Conservation (phyloP, 2,797 vertebrate genomes). For the Falco concolor region DNA sequence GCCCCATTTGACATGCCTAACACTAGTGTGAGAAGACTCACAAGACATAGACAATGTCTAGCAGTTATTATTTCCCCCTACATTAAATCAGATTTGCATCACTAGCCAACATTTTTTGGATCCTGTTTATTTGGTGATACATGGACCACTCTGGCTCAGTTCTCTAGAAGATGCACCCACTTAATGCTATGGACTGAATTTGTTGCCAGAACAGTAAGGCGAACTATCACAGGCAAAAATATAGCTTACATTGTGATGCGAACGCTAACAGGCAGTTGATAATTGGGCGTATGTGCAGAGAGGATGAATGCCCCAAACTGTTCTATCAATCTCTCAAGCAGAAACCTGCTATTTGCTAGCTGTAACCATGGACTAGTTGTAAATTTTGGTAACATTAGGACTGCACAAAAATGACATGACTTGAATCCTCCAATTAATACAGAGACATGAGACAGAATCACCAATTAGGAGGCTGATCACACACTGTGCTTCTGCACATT, state of each 20-base stretch:
- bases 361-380: neutral
- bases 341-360: neutral
- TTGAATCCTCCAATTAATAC: neutral
- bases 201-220: neutral
- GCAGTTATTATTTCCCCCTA: neutral
- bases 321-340: neutral
- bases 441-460: neutral
- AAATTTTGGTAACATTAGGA: neutral
- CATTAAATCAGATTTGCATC: neutral
- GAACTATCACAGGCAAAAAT: neutral
- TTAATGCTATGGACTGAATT: neutral
- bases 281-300: neutral
- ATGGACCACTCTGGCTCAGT: neutral
- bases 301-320: neutral
- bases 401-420: neutral
- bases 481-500: neutral
- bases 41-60: neutral
- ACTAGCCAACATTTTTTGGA: neutral
- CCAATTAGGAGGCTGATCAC: neutral
- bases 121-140: neutral
- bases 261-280: neutral
- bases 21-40: neutral
- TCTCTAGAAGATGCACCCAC: neutral
- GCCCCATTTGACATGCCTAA: neutral
- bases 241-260: neutral